Base-by-base conservation (phyloP, 2,888 invertebrate species). In the Drosophila bunnanda region DNA sequence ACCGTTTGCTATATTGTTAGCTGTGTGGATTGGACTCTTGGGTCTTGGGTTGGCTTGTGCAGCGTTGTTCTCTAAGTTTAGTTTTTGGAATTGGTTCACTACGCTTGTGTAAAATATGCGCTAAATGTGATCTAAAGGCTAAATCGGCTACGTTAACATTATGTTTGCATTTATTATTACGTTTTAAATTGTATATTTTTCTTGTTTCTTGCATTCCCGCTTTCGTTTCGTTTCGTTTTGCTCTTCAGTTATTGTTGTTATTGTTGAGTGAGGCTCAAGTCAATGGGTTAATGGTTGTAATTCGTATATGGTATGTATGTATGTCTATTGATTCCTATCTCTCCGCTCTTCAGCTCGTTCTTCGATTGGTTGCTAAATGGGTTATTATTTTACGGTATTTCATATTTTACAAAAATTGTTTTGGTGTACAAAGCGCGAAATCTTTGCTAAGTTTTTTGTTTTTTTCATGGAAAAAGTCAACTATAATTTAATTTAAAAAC, bases 401-500 rank as follows among this genome's bases (percentile, higher is more conserved):
- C n/a, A 53, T 69, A 75, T 55, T 77, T 64, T 86, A 81, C 80
- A 82, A 68, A 70, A 75, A 61, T 75, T 68, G 32, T 65, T 54
- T 65, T 52, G 6, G 46, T 50, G 34, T 66, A 54, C 70, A 43
- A 69, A 67, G 66, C 66, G 34, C 32, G 48, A 41, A 30, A 15
- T 71, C 30, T 41, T 46, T 68, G 69, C 62, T 44, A 59, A 74
- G 17, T 61, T 57, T 56, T 61, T 57, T 59, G 36, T 22, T 54
- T 82, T 82, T 82, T 88, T 88, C 89, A 87, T 77, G 87, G 89
- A 83, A 83, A 82, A 86, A 83, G 78, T 88, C 79, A 87, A 81
- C 79, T 89, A 79, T 86, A 73, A 46, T 67, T 38, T 70, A 58
- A 41, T 66, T 76, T 50, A 58, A 68, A 68, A 70, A 71, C 59